phyloP scores from a whole-genome alignment of 2,888 invertebrate genomes.

The Stratiomys singularior region DNA sequence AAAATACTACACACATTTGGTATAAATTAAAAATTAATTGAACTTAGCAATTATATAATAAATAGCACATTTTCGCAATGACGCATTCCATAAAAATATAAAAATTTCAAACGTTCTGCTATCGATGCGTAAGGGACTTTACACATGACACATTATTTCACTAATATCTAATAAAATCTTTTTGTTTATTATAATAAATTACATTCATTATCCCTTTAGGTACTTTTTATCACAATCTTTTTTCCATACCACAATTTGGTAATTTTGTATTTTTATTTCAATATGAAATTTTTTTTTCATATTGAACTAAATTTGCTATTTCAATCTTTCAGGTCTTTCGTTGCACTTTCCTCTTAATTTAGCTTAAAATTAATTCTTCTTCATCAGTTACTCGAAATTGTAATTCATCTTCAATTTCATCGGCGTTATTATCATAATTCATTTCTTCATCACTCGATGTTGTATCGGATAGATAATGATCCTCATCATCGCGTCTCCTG shows the following conservation, averaged over 20 bases:
- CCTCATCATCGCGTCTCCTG: conserved; percentile 65
- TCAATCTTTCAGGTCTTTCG: not conserved
- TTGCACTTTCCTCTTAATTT: not conserved
- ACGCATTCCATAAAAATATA: not conserved
- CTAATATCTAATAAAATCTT: not conserved
- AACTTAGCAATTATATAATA: not conserved
- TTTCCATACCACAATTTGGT: not conserved
- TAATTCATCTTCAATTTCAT: conserved; percentile 61
- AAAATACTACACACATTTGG: not conserved
- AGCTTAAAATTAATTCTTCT: conserved; percentile 48
- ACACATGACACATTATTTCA: not conserved
- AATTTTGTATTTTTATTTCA: conserved; percentile 1
- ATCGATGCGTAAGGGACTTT: not conserved
- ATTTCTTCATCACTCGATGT: conserved; percentile 56
- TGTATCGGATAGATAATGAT: conserved; percentile 52
- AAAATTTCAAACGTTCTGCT: not conserved
- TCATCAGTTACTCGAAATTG: conserved; percentile 61
- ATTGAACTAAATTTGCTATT: conserved; percentile 6
- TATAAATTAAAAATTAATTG: not conserved
- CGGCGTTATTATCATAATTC: conserved; percentile 59
- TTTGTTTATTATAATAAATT: not conserved
- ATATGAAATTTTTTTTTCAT: conserved; percentile 12
- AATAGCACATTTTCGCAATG: not conserved
- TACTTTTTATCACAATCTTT: conserved; percentile 42
- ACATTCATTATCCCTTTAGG: conserved; percentile 20